Percentiles rank a stretch among this genome's conserved stretches.
Evolutionary conservation across 2,888 invertebrate species (phyloP).

Genomic region (Cerastoderma edule): DNA sequence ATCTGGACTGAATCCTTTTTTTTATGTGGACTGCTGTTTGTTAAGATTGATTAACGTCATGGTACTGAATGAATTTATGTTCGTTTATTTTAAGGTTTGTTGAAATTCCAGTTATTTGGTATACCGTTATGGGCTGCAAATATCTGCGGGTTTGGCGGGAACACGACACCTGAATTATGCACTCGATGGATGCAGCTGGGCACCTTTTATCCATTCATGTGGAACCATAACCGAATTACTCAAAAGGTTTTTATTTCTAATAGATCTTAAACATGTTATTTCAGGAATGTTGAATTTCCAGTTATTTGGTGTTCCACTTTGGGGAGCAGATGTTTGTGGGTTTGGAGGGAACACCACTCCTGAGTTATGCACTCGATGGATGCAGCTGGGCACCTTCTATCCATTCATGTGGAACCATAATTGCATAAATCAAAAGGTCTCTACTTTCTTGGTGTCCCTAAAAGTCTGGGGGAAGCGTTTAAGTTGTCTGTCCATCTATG

Average conservation of each 20-base stretch:
- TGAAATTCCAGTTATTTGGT: constrained; percentile 86
- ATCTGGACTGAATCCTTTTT: too few relatives aligned
- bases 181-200: constrained; percentile 83
- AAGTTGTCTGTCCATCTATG: too few relatives aligned
- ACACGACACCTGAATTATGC: constrained; percentile 81
- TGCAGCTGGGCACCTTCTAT: constrained; percentile 82
- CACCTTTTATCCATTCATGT: constrained; percentile 83
- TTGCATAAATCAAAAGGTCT: constrained; percentile 22
- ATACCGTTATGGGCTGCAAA: constrained; percentile 82
- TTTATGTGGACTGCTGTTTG: too few relatives aligned
- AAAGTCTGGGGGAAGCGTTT: too few relatives aligned
- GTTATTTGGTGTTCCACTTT: constrained; percentile 81
- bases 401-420: constrained; percentile 83
- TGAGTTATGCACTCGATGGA: constrained; percentile 82
- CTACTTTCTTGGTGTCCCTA: too few relatives aligned
- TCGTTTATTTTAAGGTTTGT: constrained; percentile 80
- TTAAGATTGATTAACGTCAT: too few relatives aligned
- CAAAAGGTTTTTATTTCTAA: constrained; percentile 75
- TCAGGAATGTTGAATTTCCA: constrained; percentile 86
- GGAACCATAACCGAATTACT: constrained; percentile 84
- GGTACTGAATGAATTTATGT: too few relatives aligned
- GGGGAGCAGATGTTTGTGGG: constrained; percentile 83
- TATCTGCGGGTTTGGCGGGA: constrained; percentile 81
- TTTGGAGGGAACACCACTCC: constrained; percentile 77
- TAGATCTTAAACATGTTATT: constrained; percentile 78